phyloP scores from a whole-genome alignment of 2,797 vertebrate species.

The Epinephelus malabaricus region DNA sequence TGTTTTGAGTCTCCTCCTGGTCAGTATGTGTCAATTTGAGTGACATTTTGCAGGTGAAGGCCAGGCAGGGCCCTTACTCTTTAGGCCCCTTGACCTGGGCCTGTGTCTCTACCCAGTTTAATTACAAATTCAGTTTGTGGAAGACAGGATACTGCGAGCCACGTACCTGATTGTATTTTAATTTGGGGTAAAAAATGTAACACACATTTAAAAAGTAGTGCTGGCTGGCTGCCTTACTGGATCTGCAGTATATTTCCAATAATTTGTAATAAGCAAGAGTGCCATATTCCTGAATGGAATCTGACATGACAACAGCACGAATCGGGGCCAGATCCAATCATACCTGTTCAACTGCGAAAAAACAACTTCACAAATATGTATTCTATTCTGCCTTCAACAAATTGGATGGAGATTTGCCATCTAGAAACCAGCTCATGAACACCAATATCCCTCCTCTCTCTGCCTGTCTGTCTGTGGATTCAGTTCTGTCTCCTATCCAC shows the following conservation, averaged over 20 bases:
- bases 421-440: slow-evolving; percentile 55
- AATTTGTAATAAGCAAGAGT: slow-evolving; percentile 33
- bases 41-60: too few relatives aligned
- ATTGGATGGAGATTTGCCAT: slow-evolving; percentile 65
- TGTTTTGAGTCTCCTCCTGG: too few relatives aligned
- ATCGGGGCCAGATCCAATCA: slow-evolving; percentile 41
- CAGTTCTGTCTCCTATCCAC: slow-evolving; percentile 57
- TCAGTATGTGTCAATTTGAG: too few relatives aligned
- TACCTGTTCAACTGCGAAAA: slow-evolving; percentile 19
- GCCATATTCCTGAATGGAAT: slow-evolving; percentile 21
- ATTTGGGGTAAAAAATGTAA: not conserved
- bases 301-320: slow-evolving; percentile 35
- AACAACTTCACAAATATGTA: slow-evolving; percentile 35
- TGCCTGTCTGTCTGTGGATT: not conserved
- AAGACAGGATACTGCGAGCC: not conserved
- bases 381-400: slow-evolving; percentile 48
- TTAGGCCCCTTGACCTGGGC: too few relatives aligned
- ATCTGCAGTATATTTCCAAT: slow-evolving; percentile 22
- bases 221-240: slow-evolving; percentile 14
- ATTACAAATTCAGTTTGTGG: slow-evolving; percentile 14
- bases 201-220: not conserved
- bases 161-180: slow-evolving; percentile 3
- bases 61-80: too few relatives aligned
- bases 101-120: too few relatives aligned
- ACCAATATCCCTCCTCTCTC: not conserved